Evolutionary conservation across 2,113 vertebrate genomes (phyloP).

Genomic region (Corythaixoides concolor): DNA sequence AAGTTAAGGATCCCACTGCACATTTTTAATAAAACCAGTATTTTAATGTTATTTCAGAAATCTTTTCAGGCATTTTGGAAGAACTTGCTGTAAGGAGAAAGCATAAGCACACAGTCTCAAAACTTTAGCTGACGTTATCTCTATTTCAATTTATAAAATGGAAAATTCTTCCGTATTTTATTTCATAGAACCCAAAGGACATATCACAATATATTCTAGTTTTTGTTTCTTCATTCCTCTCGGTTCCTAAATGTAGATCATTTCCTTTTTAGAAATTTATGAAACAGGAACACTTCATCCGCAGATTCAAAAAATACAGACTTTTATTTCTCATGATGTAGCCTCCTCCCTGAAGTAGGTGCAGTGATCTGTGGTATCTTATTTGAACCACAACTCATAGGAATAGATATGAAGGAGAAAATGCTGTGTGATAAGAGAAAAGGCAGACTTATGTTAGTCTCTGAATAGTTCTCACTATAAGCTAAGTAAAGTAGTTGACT

Average conservation of each 20-base stretch:
- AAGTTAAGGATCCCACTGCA: no score
- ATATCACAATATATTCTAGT: background rate
- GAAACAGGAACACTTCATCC: background rate
- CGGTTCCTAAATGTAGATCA: background rate
- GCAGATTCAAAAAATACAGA: background rate
- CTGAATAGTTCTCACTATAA: background rate
- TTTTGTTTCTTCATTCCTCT: background rate
- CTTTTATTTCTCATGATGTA: background rate
- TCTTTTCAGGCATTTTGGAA: background rate
- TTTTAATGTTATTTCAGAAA: background rate
- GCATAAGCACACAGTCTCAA: background rate
- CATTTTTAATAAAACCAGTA: background rate
- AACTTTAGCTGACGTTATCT: background rate
- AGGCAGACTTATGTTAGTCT: background rate
- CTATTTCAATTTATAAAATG: background rate
- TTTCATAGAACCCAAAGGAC: background rate
- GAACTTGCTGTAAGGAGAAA: background rate
- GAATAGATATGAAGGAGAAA: background rate
- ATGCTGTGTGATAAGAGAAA: background rate
- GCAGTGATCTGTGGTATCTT: background rate
- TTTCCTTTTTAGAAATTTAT: background rate
- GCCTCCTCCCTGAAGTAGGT: background rate
- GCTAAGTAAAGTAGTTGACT: background rate
- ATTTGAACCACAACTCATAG: background rate
- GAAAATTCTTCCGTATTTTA: background rate